Evolutionary conservation across 1,140 invertebrate genomes (phyloP).

Genomic region (Euschistus heros): DNA sequence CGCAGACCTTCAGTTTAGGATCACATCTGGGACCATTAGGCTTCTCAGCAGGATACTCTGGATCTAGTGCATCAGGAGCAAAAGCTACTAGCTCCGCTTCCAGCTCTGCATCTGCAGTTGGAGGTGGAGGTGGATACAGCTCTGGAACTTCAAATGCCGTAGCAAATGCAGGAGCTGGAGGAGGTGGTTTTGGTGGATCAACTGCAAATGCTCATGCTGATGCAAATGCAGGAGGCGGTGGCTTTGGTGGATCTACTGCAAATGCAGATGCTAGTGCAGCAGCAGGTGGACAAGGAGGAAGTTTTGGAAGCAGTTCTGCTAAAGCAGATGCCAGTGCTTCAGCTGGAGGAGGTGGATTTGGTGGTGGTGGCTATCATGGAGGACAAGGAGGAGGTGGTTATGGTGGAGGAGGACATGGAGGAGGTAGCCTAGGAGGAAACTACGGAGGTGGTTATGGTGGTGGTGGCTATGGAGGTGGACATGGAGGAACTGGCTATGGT

Average conservation of each 20-base stretch:
- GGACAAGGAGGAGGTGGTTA: neutral
- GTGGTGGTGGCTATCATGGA: conserved; percentile 13
- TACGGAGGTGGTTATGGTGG: neutral
- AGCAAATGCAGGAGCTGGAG: neutral
- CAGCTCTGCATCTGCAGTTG: neutral
- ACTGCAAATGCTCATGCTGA: neutral
- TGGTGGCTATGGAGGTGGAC: neutral
- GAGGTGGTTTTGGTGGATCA: neutral
- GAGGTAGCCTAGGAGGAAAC: neutral
- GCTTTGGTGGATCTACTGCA: neutral
- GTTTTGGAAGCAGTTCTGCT: conserved; percentile 9
- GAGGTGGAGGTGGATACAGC: conserved; percentile 12
- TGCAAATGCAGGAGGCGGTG: conserved; percentile 3
- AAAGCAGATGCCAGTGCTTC: neutral
- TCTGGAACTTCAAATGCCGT: conserved; percentile 3
- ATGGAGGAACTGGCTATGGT: neutral
- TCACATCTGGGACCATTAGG: neutral
- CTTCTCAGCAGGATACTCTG: neutral
- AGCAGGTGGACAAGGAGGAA: conserved; percentile 13
- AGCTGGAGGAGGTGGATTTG: conserved; percentile 14
- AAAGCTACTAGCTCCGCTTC: neutral
- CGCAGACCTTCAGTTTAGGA: neutral
- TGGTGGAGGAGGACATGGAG: neutral
- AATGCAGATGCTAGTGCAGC: neutral
- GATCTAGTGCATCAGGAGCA: neutral